Conservation (phyloP, 2,888 invertebrate species). For the Pelosia muscerda region DNA sequence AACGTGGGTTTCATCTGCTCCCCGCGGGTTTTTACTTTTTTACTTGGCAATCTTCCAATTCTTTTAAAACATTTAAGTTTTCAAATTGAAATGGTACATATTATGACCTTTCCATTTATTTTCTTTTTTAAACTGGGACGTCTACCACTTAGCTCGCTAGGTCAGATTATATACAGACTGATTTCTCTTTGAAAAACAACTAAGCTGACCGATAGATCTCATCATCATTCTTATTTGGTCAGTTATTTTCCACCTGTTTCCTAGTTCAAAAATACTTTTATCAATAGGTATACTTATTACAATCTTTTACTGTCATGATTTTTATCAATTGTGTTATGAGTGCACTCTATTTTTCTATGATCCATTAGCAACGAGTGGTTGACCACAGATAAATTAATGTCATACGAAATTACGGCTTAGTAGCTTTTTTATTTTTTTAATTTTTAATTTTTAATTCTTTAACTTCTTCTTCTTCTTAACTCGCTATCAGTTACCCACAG, state of each 20-base stretch:
- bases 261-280: conserved; percentile 28
- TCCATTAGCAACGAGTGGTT: conserved; percentile 13
- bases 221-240: conserved; percentile 26
- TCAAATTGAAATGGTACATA: conserved; percentile 20
- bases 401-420: conserved; percentile 1
- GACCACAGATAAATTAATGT: conserved; percentile 26
- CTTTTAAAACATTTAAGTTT: not conserved
- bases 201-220: conserved; percentile 30
- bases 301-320: conserved; percentile 19
- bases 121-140: conserved; percentile 31
- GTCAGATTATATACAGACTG: conserved; percentile 27
- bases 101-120: conserved; percentile 17
- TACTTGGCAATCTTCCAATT: not conserved
- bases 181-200: conserved; percentile 35
- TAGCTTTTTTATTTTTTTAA: not conserved
- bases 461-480: too few relatives aligned
- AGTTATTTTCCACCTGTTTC: conserved; percentile 7
- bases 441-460: not conserved
- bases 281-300: conserved; percentile 10
- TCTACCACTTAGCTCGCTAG: conserved; percentile 33
- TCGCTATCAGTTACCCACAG: too few relatives aligned
- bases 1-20: not conserved
- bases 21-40: not conserved
- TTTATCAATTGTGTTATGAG: conserved; percentile 19
- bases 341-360: conserved; percentile 26